A percentile compares a stretch with the other conserved stretches of the same genome.
phyloP scores from a whole-genome alignment of 1,140 invertebrate species.

The Aphis gossypii region DNA sequence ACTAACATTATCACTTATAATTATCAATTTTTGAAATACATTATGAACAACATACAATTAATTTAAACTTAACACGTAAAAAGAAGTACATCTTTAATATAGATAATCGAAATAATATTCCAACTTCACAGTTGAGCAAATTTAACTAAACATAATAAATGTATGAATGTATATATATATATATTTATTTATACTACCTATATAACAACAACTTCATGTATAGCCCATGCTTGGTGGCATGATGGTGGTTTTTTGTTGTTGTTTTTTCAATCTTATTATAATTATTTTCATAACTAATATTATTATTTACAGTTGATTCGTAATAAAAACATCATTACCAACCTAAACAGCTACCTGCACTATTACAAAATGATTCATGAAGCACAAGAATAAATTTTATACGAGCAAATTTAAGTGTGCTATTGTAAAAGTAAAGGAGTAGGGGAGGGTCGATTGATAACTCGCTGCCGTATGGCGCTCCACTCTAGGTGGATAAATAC shows the following conservation, averaged over 20 bases:
- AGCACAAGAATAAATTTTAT: constrained; percentile 49
- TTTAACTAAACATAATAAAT: constrained; percentile 40
- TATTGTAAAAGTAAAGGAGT: neutral
- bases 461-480: constrained; percentile 44
- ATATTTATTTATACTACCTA: neutral
- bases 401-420: constrained; percentile 15
- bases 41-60: neutral
- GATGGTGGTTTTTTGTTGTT: neutral
- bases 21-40: neutral
- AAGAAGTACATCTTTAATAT: neutral
- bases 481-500: constrained; percentile 35
- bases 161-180: neutral
- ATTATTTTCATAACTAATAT: constrained; percentile 11
- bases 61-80: constrained; percentile 42
- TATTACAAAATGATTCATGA: neutral
- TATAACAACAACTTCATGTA: neutral
- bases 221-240: neutral
- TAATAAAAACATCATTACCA: neutral
- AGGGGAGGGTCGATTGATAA: neutral
- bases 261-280: neutral
- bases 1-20: neutral
- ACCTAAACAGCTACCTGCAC: neutral
- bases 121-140: constrained; percentile 48
- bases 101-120: constrained; percentile 38
- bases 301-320: constrained; percentile 31